phyloP scores from a whole-genome alignment of 2,113 vertebrate species.

The Erinaceus europaeus region DNA sequence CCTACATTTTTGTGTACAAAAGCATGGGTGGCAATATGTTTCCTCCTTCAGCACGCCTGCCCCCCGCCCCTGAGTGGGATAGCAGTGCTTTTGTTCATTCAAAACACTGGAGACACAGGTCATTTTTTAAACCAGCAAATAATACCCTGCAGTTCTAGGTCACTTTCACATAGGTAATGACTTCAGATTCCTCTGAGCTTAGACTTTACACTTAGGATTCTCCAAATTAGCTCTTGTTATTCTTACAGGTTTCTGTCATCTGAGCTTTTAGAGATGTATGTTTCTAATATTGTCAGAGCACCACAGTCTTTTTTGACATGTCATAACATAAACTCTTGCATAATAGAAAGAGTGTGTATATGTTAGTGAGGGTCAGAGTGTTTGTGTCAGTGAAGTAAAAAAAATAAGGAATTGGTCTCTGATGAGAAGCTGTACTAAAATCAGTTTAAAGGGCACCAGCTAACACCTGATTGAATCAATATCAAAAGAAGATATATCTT shows the following conservation, averaged over 20 bases:
- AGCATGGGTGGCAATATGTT: not conserved
- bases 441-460: not conserved
- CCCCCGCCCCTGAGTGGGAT: not conserved
- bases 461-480: not conserved
- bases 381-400: not conserved
- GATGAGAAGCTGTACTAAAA: not conserved
- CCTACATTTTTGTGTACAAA: not conserved
- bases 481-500: not conserved
- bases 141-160: slow-evolving; percentile 34
- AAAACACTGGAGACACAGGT: slow-evolving; percentile 4
- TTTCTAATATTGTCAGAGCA: not conserved
- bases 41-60: not conserved
- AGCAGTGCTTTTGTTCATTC: not conserved
- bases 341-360: no score
- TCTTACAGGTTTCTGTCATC: slow-evolving; percentile 17
- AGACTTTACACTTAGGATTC: not conserved
- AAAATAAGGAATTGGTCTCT: not conserved
- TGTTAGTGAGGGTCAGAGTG: no score
- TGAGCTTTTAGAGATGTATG: not conserved
- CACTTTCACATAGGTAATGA: slow-evolving; percentile 55
- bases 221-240: slow-evolving; percentile 48
- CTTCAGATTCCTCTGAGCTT: slow-evolving; percentile 44
- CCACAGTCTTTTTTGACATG: not conserved
- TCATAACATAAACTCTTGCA: not conserved
- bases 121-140: slow-evolving; percentile 31